Evolutionary conservation across 1,140 invertebrate genomes (phyloP).

Genomic region (Galendromus occidentalis): DNA sequence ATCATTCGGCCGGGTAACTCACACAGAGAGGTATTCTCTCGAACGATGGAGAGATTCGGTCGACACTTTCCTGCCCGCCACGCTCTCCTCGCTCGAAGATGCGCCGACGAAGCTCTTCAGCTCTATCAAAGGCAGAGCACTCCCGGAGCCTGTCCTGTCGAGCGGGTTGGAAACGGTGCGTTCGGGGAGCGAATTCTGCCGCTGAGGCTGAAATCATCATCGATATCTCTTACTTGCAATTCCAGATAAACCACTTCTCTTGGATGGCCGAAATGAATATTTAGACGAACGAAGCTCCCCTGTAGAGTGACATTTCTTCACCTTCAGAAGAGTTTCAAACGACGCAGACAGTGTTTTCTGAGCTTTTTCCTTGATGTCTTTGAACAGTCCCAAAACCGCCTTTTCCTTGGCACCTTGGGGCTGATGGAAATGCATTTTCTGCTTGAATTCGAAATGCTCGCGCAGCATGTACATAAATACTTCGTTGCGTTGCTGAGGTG

Average conservation of each 20-base stretch:
- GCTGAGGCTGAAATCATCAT: background rate
- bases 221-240: no score
- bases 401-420: slow-evolving; percentile 1
- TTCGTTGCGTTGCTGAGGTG: slow-evolving; percentile 3
- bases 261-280: no score
- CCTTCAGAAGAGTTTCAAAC: slow-evolving; percentile 29
- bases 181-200: background rate
- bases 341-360: slow-evolving; percentile 30
- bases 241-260: no score
- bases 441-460: slow-evolving; percentile 4
- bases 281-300: no score
- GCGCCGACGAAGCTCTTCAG: background rate
- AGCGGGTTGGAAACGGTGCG: background rate
- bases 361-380: slow-evolving; percentile 25
- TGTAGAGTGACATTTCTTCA: slow-evolving; percentile 21
- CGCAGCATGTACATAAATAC: background rate
- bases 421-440: slow-evolving; percentile 2
- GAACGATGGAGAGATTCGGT: background rate
- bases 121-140: background rate
- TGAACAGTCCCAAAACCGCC: slow-evolving; percentile 1
- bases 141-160: background rate
- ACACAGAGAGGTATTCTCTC: background rate
- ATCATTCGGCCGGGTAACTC: background rate
- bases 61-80: background rate
- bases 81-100: slow-evolving; percentile 2